These are phyloP conservation scores for Himalopsyche kuldschensis DNA, from an alignment of 2,888 invertebrate species.

Conservation along the genomic window DNA sequence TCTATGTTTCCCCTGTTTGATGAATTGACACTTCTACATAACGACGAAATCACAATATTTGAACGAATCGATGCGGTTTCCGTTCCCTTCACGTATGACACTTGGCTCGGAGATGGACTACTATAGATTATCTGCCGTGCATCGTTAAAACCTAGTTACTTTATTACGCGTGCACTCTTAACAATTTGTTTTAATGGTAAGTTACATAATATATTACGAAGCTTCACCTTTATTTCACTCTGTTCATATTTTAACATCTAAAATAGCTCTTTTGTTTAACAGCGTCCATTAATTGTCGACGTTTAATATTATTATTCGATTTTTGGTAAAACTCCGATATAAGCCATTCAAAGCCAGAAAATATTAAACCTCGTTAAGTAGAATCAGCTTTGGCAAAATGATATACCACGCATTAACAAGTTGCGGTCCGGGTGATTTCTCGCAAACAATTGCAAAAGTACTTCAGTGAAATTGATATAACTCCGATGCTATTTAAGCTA, in stretches of 20 bases:
- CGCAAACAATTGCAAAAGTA: no score
- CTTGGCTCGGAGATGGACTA: conserved; percentile 32
- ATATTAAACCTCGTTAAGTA: background rate
- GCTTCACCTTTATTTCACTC: conserved; percentile 14
- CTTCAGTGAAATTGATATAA: no score
- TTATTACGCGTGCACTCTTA: conserved; percentile 35
- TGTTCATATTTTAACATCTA: conserved; percentile 10
- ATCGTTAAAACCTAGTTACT: conserved; percentile 24
- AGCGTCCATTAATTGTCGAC: conserved; percentile 8
- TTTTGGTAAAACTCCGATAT: background rate
- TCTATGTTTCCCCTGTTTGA: conserved; percentile 18
- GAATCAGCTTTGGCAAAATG: background rate
- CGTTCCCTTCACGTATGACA: background rate
- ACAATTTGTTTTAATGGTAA: conserved; percentile 31
- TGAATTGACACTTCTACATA: conserved; percentile 28
- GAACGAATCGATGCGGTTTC: background rate
- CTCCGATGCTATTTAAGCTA: no score
- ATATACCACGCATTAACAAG: background rate
- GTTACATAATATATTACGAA: conserved; percentile 16
- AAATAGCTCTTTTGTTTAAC: conserved; percentile 24
- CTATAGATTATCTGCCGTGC: conserved; percentile 17
- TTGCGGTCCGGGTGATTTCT: no score
- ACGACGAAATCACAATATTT: conserved; percentile 20
- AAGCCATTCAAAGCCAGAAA: conserved; percentile 21
- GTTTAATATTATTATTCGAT: background rate